Evolutionary conservation across 92 coral and sea anemone genomes (phyloP).

Genomic region (Porites rus): DNA sequence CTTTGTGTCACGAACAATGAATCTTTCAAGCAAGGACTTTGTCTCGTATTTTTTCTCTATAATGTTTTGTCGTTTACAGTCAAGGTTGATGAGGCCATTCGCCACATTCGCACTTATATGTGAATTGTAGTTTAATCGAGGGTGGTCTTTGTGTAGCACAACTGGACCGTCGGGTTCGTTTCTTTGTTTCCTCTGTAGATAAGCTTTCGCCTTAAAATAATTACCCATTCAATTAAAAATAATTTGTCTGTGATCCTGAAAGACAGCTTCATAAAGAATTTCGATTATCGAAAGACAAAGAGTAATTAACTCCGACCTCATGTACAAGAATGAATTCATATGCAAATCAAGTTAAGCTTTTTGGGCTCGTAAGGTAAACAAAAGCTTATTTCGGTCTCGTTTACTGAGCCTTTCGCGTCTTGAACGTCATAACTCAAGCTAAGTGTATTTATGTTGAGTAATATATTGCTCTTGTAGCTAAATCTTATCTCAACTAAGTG

Average conservation of each 20-base stretch:
- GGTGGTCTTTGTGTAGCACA: background rate
- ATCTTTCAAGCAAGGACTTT: background rate
- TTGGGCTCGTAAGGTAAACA: slow-evolving; percentile 25
- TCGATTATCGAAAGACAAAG: slow-evolving; percentile 36
- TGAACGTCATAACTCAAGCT: slow-evolving; percentile 21
- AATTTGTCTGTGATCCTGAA: slow-evolving; percentile 24
- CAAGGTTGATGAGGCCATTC: background rate
- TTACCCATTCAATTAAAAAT: slow-evolving; percentile 45
- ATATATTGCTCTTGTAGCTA: background rate
- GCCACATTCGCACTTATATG: background rate
- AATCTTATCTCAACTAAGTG: slow-evolving; percentile 8
- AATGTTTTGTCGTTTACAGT: background rate
- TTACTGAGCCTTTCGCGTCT: slow-evolving; percentile 14
- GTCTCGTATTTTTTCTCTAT: background rate
- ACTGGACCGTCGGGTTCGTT: background rate
- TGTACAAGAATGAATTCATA: slow-evolving; percentile 5
- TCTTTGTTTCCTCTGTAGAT: slow-evolving; percentile 30
- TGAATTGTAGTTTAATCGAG: background rate
- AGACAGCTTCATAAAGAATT: slow-evolving; percentile 24
- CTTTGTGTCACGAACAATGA: background rate
- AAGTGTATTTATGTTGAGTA: slow-evolving; percentile 16
- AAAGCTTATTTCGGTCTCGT: slow-evolving; percentile 1
- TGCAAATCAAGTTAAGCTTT: slow-evolving; percentile 23
- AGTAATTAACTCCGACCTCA: slow-evolving; percentile 25
- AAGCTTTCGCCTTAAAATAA: slow-evolving; percentile 40